Evolutionary conservation across 2,888 invertebrate genomes (phyloP).

Genomic region (Aradus depressus): DNA sequence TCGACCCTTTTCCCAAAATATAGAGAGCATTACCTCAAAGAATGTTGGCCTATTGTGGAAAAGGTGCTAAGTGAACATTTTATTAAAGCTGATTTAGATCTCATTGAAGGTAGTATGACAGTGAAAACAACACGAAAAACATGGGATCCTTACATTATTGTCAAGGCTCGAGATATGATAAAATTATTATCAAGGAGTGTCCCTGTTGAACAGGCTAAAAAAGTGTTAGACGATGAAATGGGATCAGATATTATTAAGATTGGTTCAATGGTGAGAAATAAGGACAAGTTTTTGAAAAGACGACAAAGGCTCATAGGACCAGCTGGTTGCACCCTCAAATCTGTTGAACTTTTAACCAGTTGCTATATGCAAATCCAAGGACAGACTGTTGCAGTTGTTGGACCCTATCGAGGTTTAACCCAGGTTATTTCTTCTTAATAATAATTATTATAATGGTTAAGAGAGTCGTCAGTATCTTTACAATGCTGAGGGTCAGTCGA

Average conservation of each 20-base stretch:
- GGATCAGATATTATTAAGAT: conserved; percentile 96
- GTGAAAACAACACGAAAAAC: conserved; percentile 92
- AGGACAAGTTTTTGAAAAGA: conserved; percentile 89
- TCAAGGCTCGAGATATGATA: conserved; percentile 89
- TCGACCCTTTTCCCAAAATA: conserved; percentile 96
- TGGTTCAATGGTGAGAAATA: conserved; percentile 75
- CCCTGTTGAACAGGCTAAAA: conserved; percentile 87
- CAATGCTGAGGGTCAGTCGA: no score
- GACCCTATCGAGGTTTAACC: conserved; percentile 81
- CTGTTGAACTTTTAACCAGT: conserved; percentile 88
- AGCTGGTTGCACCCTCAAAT: conserved; percentile 94
- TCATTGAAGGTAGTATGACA: conserved; percentile 87
- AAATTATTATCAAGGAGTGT: conserved; percentile 91
- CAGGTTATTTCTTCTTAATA: conserved; percentile 42
- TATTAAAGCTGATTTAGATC: conserved; percentile 77
- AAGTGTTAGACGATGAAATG: conserved; percentile 77
- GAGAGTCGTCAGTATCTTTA: no score
- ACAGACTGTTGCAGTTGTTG: conserved; percentile 92
- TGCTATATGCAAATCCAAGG: conserved; percentile 97
- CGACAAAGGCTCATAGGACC: conserved; percentile 91
- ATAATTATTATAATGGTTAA: no score
- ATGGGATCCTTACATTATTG: conserved; percentile 95
- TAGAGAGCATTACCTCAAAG: conserved; percentile 85
- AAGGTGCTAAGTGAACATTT: conserved; percentile 57
- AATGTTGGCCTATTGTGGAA: conserved; percentile 84